Percentiles rank a stretch among this genome's conserved stretches.
These are phyloP conservation scores for Progne subis DNA, from an alignment of 2,113 vertebrate genomes.

Conservation along the genomic window DNA sequence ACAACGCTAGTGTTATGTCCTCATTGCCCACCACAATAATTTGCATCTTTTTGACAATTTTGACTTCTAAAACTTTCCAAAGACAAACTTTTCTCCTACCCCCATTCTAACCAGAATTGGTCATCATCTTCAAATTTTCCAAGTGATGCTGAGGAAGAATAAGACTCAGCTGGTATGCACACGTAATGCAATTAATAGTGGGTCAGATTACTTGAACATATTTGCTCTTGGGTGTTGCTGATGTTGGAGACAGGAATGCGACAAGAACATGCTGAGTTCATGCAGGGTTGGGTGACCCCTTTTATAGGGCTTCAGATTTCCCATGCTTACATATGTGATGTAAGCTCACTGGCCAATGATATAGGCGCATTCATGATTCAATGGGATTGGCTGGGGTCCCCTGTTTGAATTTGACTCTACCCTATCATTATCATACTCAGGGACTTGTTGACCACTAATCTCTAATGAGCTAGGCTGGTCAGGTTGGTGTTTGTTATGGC, in stretches of 20 bases:
- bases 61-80: background rate
- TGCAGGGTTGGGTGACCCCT: background rate
- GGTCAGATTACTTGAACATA: constrained; percentile 19
- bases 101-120: background rate
- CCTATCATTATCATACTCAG: background rate
- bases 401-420: background rate
- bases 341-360: background rate
- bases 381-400: background rate
- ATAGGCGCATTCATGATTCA: background rate
- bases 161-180: background rate
- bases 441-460: background rate
- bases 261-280: background rate
- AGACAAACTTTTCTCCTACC: background rate
- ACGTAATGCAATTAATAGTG: constrained; percentile 1
- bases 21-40: background rate
- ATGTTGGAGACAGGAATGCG: background rate
- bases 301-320: background rate
- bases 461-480: background rate
- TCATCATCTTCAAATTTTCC: background rate
- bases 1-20: background rate
- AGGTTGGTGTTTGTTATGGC: background rate
- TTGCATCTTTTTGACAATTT: background rate
- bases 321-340: background rate
- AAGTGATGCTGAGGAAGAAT: background rate
- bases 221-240: constrained; percentile 27